phyloP scores from a whole-genome alignment of 2,888 invertebrate genomes.

The Eupithecia subfuscata region DNA sequence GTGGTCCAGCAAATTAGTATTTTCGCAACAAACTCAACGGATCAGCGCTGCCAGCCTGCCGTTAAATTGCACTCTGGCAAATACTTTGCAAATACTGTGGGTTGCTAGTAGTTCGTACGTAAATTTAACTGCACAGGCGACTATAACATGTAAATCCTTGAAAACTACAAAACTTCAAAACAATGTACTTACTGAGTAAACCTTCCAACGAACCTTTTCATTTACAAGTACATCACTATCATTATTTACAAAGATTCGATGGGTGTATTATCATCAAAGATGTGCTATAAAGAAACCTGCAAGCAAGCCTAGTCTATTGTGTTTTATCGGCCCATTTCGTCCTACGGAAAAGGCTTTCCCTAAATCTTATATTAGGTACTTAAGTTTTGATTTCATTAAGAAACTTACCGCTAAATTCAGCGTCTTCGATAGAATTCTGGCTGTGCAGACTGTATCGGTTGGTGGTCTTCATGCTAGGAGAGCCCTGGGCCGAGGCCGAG shows the following conservation, averaged over 20 bases:
- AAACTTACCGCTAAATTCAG: constrained; percentile 87
- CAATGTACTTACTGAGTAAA: not conserved
- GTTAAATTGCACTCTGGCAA: constrained; percentile 7
- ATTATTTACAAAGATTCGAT: not conserved
- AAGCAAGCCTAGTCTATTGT: not conserved
- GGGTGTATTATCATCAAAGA: not conserved
- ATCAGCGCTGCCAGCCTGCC: not conserved
- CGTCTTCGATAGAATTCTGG: constrained; percentile 89
- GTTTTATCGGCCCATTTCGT: not conserved
- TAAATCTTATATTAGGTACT: not conserved
- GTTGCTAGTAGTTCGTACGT: not conserved
- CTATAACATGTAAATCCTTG: not conserved
- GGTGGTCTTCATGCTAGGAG: constrained; percentile 80
- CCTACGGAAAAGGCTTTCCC: not conserved
- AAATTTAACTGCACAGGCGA: not conserved
- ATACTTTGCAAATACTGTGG: not conserved
- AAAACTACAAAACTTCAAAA: not conserved
- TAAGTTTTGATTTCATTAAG: not conserved
- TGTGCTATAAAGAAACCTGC: too few species aligned
- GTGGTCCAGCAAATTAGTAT: constrained; percentile 4
- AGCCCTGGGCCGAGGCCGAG: constrained; percentile 78
- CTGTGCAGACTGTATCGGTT: constrained; percentile 88
- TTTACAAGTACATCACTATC: not conserved
- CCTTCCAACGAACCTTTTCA: not conserved
- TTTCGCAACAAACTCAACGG: constrained; percentile 16